A percentile compares a stretch with the other conserved stretches of the same genome.
phyloP scores from a whole-genome alignment of 1,140 invertebrate genomes.

The Rhyacophila brunnea region DNA sequence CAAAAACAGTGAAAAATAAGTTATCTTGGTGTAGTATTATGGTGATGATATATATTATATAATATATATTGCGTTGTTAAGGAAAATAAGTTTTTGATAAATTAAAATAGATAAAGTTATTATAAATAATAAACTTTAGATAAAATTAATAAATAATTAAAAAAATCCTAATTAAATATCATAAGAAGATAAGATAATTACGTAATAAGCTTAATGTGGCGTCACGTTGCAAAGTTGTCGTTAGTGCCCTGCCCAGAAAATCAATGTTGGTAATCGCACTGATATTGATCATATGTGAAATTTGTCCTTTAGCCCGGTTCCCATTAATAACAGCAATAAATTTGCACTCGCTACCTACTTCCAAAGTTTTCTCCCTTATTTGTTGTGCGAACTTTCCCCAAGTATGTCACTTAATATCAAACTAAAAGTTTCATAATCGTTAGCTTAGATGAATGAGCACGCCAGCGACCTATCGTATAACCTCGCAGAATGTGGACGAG shows the following conservation, averaged over 20 bases:
- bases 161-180: no score
- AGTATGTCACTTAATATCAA: conserved; percentile 34
- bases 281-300: conserved; percentile 28
- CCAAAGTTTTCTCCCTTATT: conserved; percentile 12
- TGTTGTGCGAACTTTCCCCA: conserved; percentile 24
- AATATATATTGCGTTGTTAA: no score
- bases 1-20: no score
- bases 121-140: no score
- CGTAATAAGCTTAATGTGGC: no score
- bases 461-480: not conserved
- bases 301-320: conserved; percentile 14
- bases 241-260: not conserved
- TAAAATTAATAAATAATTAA: no score
- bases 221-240: no score
- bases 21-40: no score
- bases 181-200: no score
- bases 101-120: no score
- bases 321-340: conserved; percentile 27
- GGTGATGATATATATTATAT: no score
- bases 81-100: no score
- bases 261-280: not conserved
- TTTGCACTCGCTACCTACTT: conserved; percentile 8
- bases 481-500: not conserved
- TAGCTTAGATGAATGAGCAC: conserved; percentile 12
- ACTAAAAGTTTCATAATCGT: conserved; percentile 24